Evolutionary conservation across 2,797 vertebrate genomes (phyloP).

Genomic region (Parotocinclus haroldoi): DNA sequence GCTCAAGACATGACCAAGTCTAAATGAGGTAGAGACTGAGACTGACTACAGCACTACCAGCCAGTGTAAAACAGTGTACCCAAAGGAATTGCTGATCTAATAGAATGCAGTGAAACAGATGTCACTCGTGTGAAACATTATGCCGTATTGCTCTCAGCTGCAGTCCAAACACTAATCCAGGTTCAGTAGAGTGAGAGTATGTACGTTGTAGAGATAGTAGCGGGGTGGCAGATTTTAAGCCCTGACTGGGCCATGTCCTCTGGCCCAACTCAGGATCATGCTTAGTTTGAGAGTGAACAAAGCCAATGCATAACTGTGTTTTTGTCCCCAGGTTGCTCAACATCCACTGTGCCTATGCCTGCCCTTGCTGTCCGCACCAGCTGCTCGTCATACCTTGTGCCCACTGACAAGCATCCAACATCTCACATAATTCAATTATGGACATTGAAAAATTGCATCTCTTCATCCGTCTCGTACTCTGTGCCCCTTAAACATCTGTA

Average conservation of each 20-base stretch:
- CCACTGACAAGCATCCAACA: slow-evolving; percentile 34
- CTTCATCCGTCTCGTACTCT: slow-evolving; percentile 2
- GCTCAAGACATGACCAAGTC: too few relatives aligned
- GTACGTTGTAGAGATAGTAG: too few relatives aligned
- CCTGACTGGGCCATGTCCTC: slow-evolving; percentile 28
- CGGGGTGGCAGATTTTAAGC: slow-evolving; percentile 10
- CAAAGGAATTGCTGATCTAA: too few relatives aligned
- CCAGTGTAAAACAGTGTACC: too few relatives aligned
- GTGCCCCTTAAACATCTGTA: slow-evolving; percentile 37
- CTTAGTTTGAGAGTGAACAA: slow-evolving; percentile 46
- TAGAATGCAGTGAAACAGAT: neutral
- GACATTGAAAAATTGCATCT: slow-evolving; percentile 27
- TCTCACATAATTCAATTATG: slow-evolving; percentile 49
- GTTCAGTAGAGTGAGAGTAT: neutral
- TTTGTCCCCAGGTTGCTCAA: slow-evolving; percentile 52
- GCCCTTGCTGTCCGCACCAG: slow-evolving; percentile 51
- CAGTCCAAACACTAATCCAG: neutral
- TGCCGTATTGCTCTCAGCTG: neutral
- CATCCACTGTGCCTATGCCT: slow-evolving; percentile 45
- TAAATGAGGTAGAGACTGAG: too few relatives aligned
- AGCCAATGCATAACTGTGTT: slow-evolving; percentile 34
- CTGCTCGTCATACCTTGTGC: slow-evolving; percentile 54
- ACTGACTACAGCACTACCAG: too few relatives aligned
- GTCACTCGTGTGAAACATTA: neutral
- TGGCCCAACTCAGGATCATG: slow-evolving; percentile 22